Percentiles rank a stretch among this genome's conserved stretches.
Conservation (phyloP, 1,140 invertebrate genomes). For the Cydia pomonella region DNA sequence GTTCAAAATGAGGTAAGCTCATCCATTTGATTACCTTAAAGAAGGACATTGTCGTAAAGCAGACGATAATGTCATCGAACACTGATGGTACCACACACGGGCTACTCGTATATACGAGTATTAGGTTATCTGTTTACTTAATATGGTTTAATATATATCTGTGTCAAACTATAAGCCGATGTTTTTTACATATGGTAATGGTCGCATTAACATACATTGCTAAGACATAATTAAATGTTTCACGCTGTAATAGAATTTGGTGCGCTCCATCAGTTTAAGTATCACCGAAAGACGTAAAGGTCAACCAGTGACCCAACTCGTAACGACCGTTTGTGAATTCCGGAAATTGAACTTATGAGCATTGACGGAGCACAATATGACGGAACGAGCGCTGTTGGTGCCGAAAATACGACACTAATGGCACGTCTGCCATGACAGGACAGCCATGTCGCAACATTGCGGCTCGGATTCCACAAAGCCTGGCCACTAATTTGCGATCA, state of each 20-base stretch:
- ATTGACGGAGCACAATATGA: slow-evolving; percentile 11
- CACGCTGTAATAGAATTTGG: slow-evolving; percentile 27
- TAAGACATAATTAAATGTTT: slow-evolving; percentile 11
- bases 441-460: slow-evolving; percentile 36
- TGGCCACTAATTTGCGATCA: slow-evolving; percentile 46
- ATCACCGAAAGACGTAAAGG: slow-evolving; percentile 24
- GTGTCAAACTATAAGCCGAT: neutral
- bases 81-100: neutral
- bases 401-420: slow-evolving; percentile 29
- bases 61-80: neutral
- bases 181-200: neutral
- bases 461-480: slow-evolving; percentile 49
- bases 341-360: slow-evolving; percentile 20
- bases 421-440: slow-evolving; percentile 4
- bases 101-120: too few relatives aligned
- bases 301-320: slow-evolving; percentile 17
- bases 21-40: neutral
- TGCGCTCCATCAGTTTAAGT: slow-evolving; percentile 4
- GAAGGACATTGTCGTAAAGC: neutral
- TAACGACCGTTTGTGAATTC: slow-evolving; percentile 11
- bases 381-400: slow-evolving; percentile 8
- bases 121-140: too few relatives aligned
- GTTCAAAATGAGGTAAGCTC: neutral
- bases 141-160: too few relatives aligned
- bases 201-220: neutral